A percentile compares a stretch with the other conserved stretches of the same genome.
Conservation (phyloP, 2,888 invertebrate genomes). For the Orthosia cruda region DNA sequence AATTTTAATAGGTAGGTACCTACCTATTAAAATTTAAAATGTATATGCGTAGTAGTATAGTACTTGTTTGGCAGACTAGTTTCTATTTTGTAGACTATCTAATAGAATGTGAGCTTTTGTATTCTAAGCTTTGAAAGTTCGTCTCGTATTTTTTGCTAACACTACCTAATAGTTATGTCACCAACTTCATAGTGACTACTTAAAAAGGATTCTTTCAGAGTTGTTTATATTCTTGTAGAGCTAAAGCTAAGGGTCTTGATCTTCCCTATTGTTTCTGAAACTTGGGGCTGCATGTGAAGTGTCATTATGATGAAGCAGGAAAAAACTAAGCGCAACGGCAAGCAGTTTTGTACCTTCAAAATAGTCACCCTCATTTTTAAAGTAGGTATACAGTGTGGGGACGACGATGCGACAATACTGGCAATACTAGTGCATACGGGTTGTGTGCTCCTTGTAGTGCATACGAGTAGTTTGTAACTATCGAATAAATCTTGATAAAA, state of each 20-base stretch:
- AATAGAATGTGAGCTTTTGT: neutral
- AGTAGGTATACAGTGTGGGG: neutral
- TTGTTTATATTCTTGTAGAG: neutral
- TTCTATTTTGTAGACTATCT: constrained; percentile 11
- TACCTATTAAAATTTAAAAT: no score
- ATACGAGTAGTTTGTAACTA: no score
- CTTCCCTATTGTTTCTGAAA: constrained; percentile 29
- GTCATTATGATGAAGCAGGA: constrained; percentile 34
- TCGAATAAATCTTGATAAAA: no score
- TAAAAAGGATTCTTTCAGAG: neutral
- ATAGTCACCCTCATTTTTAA: constrained; percentile 9
- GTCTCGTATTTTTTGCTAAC: neutral
- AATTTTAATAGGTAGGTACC: neutral
- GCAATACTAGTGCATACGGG: no score
- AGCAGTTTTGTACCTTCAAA: constrained; percentile 2
- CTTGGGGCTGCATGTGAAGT: constrained; percentile 29
- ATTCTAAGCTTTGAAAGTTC: neutral
- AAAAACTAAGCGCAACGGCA: constrained; percentile 39
- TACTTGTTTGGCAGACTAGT: constrained; percentile 3
- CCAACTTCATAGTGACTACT: neutral
- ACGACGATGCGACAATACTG: no score
- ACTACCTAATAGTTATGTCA: neutral
- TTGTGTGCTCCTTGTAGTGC: no score
- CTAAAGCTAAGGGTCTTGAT: constrained; percentile 20
- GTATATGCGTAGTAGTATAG: no score